Base-by-base conservation (phyloP, 2,797 vertebrate genomes). In the Choloepus didactylus region DNA sequence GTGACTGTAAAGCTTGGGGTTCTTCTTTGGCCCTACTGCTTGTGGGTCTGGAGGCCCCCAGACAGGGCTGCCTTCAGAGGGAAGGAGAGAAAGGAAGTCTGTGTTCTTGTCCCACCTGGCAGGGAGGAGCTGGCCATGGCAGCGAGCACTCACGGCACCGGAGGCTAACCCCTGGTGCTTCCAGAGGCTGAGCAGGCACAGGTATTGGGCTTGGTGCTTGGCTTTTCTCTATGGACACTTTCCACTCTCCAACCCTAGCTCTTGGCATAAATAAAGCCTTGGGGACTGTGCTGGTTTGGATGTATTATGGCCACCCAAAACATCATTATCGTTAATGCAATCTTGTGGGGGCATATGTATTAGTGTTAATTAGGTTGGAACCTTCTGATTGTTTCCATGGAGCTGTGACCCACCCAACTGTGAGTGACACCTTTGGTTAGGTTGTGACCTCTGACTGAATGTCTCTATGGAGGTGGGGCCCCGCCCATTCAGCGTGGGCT, bases 201-300 rank as follows among this genome's bases (percentile, higher is more conserved):
- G 77, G 31, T 11, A 18, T 44, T 15, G 5, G 54, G 14, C 44
- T 89, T 4, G 0, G 44, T 38, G 70, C 67, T 89, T 46, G n/a
- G 46, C 67, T n/a, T 8, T 67, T 51, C 27, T 49, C 86, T 35
- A 93, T 64, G 41, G 54, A 29, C 27, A 11, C 4, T 86, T 77
- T 46, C 62, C 15, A 46, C 14, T 27, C 56, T 66, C 35, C 10
- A 89, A 18, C 29, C 41, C 77, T 35, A 87, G 54, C 54, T 46
- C 35, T 75, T 49, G 86, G 85, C 51, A 62, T 81, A 72, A 92
- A 66, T 21, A 60, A 97, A 67, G 51, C 16, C 76, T 96, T 89
- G 69, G 77, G 92, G 85, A 94, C 59, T 44, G 41, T 44, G 41
- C 41, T 44, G 41, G 41, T 44, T 44, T 44, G 41, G 41, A 44